Evolutionary conservation across 2,797 vertebrate genomes (phyloP).

Genomic region (Chaetodon trifasciatus): DNA sequence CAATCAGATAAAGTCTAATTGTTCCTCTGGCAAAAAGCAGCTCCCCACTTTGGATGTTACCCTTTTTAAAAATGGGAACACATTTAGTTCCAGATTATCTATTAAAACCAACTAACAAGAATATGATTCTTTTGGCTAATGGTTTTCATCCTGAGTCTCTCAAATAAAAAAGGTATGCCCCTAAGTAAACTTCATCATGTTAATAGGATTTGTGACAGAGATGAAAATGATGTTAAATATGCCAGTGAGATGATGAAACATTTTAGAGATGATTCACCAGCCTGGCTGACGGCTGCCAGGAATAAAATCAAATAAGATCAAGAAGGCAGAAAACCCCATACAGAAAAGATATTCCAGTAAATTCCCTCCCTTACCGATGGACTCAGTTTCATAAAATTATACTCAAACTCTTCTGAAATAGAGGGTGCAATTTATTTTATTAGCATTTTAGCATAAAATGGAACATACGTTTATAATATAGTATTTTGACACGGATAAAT

Average conservation of each 20-base stretch:
- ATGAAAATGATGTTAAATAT: constrained; percentile 53
- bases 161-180: constrained; percentile 31
- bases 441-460: not conserved
- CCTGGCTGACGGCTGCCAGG: constrained; percentile 35
- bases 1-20: constrained; percentile 3
- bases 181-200: constrained; percentile 43
- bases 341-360: constrained; percentile 16
- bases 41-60: not conserved
- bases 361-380: not conserved
- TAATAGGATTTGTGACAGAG: constrained; percentile 66
- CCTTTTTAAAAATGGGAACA: not conserved
- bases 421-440: not conserved
- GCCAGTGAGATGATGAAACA: constrained; percentile 58
- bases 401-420: not conserved
- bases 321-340: constrained; percentile 29
- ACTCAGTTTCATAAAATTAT: constrained; percentile 3
- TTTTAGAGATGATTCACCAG: constrained; percentile 54
- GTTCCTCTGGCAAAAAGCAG: constrained; percentile 20
- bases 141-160: constrained; percentile 36
- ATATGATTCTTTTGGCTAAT: constrained; percentile 25
- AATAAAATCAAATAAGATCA: constrained; percentile 45
- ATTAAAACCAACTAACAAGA: constrained; percentile 22
- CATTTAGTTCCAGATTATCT: constrained; percentile 29
- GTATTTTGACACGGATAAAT: not conserved
- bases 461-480: not conserved